Evolutionary conservation across 2,888 invertebrate genomes (phyloP), one percentile per base, ranked within the genome.

Genomic region (Pollenia griseotomentosa): DNA sequence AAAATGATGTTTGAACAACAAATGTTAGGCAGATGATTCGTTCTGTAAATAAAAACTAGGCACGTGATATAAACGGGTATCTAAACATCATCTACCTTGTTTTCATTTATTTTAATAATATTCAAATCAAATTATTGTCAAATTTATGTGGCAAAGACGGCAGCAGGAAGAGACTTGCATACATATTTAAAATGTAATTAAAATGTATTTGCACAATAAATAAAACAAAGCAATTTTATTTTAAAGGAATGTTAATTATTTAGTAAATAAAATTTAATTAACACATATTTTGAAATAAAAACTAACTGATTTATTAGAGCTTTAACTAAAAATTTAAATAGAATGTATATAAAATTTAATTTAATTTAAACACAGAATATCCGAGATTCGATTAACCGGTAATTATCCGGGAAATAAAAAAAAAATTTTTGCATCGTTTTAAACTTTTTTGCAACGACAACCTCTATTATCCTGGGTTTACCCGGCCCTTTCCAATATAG

Each of bases 11-110:
- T 46, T 0, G 9, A 51, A 66, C 44, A 57, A 66, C 82, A 75
- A 68, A 74, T 61, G 61, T 63, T 73, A 23, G 66, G 63, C 86
- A 87, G 81, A 83, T 87, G 84, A 78, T 81, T 68, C 12, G 33
- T 33, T 14, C 2, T 5, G 11, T 12, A 14, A 23, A 11, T 48
- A 42, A 11, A 2, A 8, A 40, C 11, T 14, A 23, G n/a, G 42
- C 23, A 71, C 23, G 55, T 46, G 23, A 61, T 53, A n/a, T 46
- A 7, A 81, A 80, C 55, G 80, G 70, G 73, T 79, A 12, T 65
- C 33, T 33, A 6, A 33, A 33, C 33, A 33, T 33, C 33, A 33
- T 4, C 33, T 33, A 33, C 33, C 5, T 63, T 63, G 71, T 42
- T 71, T 83, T 48, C 12, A 55, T 40, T 63, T 70, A 57, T 57